Base-by-base conservation (phyloP, 2,888 invertebrate genomes). In the Alloscopus bannaensis region DNA sequence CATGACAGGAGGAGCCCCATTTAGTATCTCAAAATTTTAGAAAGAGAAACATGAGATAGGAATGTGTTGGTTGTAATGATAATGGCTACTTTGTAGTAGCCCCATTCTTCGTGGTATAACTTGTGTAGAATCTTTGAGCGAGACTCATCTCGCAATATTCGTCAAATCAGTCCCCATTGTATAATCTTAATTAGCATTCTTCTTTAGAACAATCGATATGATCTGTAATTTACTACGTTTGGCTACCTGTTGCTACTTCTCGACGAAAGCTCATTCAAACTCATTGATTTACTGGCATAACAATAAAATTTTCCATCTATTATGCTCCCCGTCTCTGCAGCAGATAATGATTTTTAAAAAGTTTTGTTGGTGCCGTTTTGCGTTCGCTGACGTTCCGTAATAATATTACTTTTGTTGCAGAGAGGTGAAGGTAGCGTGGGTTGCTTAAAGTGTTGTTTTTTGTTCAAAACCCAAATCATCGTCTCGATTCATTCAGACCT, bases 191-290 rank as follows among this genome's bases (percentile, higher is more conserved):
- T 76, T 75, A 75, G 75, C 60, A 75, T 75, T 66, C 75, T 26
- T 50, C 50, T 52, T 66, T 66, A 31, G 66, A 66, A 66, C 66
- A 66, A 68, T 75, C 20, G 76, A 76, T 76, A 76, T 52, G 62
- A 76, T 76, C 76, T 50, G 60, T 62, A 68, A 76, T 68, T 76
- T 76, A 66, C 65, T 47, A 40, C 68, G 22, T 26, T 52, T 72
- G 22, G 75, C 76, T 76, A 76, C 76, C 76, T 76, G 76, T 76
- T 69, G 65, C 29, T 64, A 36, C n/a, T n/a, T n/a, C n/a, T 36
- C 45, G 40, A 29, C 47, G 66, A 31, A 47, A 76, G 68, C 52
- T 73, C 24, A 62, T 72, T 65, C 60, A 28, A 62, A 64, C 22
- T 52, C 52, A 50, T 31, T 50, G 22, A 75, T 42, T 45, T 75